Percentiles rank a stretch among this genome's conserved stretches.
Evolutionary conservation across 2,888 invertebrate genomes (phyloP).

Genomic region (Ligdia adustata): DNA sequence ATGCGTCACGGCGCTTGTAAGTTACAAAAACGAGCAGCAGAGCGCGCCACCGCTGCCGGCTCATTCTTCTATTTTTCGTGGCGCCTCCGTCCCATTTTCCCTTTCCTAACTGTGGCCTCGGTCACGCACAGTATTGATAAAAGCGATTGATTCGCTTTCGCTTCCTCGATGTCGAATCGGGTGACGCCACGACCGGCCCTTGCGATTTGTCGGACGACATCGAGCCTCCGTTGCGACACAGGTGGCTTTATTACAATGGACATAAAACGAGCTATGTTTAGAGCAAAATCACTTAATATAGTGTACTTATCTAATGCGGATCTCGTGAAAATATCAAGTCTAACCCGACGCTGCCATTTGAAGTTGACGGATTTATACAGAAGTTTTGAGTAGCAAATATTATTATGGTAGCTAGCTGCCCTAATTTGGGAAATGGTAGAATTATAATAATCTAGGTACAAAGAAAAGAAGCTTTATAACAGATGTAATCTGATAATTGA

Average conservation of each 20-base stretch:
- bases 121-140: constrained; percentile 75
- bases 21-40: constrained; percentile 55
- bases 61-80: constrained; percentile 71
- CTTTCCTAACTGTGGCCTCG: constrained; percentile 79
- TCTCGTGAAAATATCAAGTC: constrained; percentile 35
- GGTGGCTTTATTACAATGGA: constrained; percentile 34
- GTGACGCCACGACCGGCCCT: constrained; percentile 74
- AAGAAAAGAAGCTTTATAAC: too few species aligned
- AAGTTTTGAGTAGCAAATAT: constrained; percentile 19
- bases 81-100: constrained; percentile 73
- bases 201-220: constrained; percentile 60
- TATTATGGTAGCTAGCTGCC: constrained; percentile 23
- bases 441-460: not conserved
- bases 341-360: constrained; percentile 31
- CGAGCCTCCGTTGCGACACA: constrained; percentile 57
- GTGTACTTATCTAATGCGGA: constrained; percentile 34
- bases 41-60: constrained; percentile 65
- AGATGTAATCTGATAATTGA: too few species aligned
- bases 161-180: constrained; percentile 55
- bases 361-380: constrained; percentile 37
- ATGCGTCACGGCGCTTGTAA: constrained; percentile 56
- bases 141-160: constrained; percentile 81
- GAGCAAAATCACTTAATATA: constrained; percentile 32
- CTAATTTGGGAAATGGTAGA: too few species aligned
- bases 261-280: constrained; percentile 26